These are phyloP conservation scores for Cataglyphis rosenhaueri DNA, from an alignment of 2,888 invertebrate genomes.

Conservation along the genomic window DNA sequence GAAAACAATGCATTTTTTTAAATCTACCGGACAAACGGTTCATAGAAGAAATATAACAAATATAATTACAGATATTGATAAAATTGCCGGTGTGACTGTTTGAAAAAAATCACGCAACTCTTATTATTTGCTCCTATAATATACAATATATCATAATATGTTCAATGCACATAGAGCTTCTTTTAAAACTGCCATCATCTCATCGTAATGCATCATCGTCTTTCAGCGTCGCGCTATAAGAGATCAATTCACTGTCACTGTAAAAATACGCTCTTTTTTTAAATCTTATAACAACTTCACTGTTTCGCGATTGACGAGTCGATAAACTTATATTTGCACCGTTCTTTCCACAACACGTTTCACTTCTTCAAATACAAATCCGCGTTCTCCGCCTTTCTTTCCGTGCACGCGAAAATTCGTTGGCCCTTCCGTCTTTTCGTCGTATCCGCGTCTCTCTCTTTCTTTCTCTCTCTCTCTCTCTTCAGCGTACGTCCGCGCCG, in stretches of 20 bases:
- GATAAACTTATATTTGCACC: background rate
- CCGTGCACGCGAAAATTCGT: background rate
- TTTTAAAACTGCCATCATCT: background rate
- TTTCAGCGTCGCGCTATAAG: background rate
- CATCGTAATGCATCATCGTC: background rate
- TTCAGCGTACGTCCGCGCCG: slow-evolving; percentile 59
- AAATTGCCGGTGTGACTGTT: slow-evolving; percentile 39
- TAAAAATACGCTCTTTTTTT: background rate
- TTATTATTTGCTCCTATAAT: background rate
- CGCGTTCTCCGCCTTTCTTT: background rate
- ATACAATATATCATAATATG: background rate
- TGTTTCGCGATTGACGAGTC: background rate
- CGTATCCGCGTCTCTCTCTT: background rate
- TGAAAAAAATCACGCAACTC: background rate
- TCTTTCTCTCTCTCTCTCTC: background rate
- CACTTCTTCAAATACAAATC: background rate
- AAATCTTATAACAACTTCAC: slow-evolving; percentile 1
- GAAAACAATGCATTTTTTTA: background rate
- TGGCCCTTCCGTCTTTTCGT: background rate
- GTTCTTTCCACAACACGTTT: slow-evolving; percentile 32
- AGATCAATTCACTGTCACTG: slow-evolving; percentile 30
- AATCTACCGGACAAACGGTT: background rate
- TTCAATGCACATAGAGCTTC: background rate
- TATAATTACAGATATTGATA: slow-evolving; percentile 25
- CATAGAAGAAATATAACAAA: background rate